Evolutionary conservation across 2,113 vertebrate species (phyloP), one percentile per base, ranked within the genome.

Genomic region (Zootoca vivipara): DNA sequence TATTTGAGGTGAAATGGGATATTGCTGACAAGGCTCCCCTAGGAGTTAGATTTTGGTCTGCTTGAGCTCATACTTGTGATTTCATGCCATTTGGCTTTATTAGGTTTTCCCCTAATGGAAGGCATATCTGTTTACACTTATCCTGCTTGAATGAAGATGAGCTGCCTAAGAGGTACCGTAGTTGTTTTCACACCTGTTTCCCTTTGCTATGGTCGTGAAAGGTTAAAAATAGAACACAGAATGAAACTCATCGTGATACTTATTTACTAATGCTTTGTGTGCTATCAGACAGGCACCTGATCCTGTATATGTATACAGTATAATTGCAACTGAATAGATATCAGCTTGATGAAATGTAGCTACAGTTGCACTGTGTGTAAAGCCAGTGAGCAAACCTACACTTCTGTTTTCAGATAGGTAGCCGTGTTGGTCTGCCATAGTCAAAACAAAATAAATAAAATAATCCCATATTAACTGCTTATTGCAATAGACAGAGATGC

Each of bases 41-140:
- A 67, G 28, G 40, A 42, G 8, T 42, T 58, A 3, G 65, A 83
- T 83, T 88, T 88, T 82, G 75, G 62, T 30, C 78, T 70, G 42
- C 33, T 24, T 83, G 64, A 86, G 64, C 65, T 78, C 35, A 33
- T 82, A 62, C 30, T 77, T 69, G 33, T n/a, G 46, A 83, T 90
- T 78, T 77, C 56, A 65, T 70, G 73, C 72, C 85, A 90, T 90
- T 90, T 82, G 64, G 64, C 42, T 83, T 90, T 58, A 78, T 90
- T 83, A 46, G 65, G 65, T 75, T 78, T 86, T 86, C 79, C 67
- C 35, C 73, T 90, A 83, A 86, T 86, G 85, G 85, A 77, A 42
- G 85, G 52, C 89, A 15, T 90, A 86, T 82, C 72, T 90, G 85
- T 90, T 90, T 83, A 62, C 79, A 62, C 46, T 90, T 86, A 62